Base-by-base conservation (phyloP, 2,888 invertebrate species). In the Sesia apiformis region DNA sequence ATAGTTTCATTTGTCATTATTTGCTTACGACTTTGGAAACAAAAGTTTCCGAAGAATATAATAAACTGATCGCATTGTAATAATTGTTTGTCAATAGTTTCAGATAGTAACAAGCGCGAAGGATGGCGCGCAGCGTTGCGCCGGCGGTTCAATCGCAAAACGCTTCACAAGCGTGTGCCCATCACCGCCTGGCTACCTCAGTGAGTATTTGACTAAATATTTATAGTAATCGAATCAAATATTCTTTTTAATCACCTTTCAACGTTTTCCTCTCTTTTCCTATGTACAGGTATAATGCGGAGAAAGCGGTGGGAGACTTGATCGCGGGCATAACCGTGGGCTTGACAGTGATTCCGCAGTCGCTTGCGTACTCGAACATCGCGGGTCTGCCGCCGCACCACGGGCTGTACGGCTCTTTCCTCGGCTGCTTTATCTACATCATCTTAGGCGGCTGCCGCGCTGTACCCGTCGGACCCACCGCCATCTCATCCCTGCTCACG, bases 311-410 rank as follows among this genome's bases (percentile, higher is more conserved):
- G 53, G 96, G 97, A 5, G 98, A 98, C 87, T 77, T 97, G 50
- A 95, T 98, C 59, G 97, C 98, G 4, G 97, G 97, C 55, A 85
- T 98, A 56, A 97, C 97, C 2, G 97, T 98, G 7, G 98, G 97
- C 0, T 91, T 98, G 57, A 98, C 97, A 0, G 97, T 98, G 55
- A 97, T 98, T 66, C 98, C 97, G 7, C 97, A 97, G 84, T 95
- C 95, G 7, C 86, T 96, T 57, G 96, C 96, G 6, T 96, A 96
- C 81, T 91, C 95, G 40, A 94, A 93, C 74, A 94, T 95, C 58
- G 95, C 95, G 52, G 94, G 95, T 38, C 84, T 96, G 59, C 94
- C 95, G 54, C 91, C 94, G 40, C 91, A 97, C 94, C 95, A 96
- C 82, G 98, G 98, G 49, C 90, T 98, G 53, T 98, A 98, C 83